Evolutionary conservation across 2,888 invertebrate species (phyloP).

Genomic region (Polymixis flavicincta): DNA sequence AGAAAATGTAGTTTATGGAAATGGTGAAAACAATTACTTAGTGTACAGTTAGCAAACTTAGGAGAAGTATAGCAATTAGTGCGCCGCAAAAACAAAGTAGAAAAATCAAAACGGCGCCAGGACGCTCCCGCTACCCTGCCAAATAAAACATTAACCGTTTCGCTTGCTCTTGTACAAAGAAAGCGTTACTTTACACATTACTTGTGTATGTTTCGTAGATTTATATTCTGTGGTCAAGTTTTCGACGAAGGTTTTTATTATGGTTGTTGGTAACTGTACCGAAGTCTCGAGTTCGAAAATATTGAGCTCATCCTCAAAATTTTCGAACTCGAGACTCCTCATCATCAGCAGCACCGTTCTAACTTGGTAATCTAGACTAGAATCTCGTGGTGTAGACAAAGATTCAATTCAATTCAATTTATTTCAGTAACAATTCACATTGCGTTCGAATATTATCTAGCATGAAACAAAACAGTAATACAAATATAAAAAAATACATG

Average conservation of each 20-base stretch:
- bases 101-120: slow-evolving; percentile 65
- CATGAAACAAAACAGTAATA: no score
- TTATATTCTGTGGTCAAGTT: slow-evolving; percentile 36
- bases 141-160: slow-evolving; percentile 71
- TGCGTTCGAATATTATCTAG: no score
- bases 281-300: neutral
- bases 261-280: slow-evolving; percentile 27
- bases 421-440: no score
- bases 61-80: slow-evolving; percentile 67
- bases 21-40: slow-evolving; percentile 54
- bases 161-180: slow-evolving; percentile 58
- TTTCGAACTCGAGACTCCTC: no score
- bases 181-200: slow-evolving; percentile 58
- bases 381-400: neutral
- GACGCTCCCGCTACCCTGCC: slow-evolving; percentile 64
- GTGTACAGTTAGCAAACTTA: slow-evolving; percentile 55
- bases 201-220: slow-evolving; percentile 37
- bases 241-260: slow-evolving; percentile 36
- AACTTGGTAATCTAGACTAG: neutral
- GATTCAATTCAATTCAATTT: no score
- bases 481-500: no score
- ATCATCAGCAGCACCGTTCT: neutral
- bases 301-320: slow-evolving; percentile 1
- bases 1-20: slow-evolving; percentile 48
- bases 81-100: slow-evolving; percentile 63